Evolutionary conservation across 2,888 invertebrate genomes (phyloP), one percentile per base, ranked within the genome.

Genomic region (Melanostoma mellinum): DNA sequence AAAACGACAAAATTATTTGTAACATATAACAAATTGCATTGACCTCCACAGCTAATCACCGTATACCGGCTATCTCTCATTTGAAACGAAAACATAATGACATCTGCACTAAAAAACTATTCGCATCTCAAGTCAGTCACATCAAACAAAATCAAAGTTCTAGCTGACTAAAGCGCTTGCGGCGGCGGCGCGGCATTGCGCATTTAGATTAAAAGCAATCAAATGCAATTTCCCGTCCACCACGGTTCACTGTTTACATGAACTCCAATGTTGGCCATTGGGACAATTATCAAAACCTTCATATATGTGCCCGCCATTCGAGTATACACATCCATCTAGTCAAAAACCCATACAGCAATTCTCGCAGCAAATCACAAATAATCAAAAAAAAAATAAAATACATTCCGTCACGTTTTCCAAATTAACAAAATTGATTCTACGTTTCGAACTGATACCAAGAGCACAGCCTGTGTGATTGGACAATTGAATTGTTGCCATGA

Each of bases 331-430:
- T 33, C 74, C 35, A 60, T 67, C 42, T 8, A 60, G 42, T 6
- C n/a, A 46, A 74, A 56, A 40, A 35, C 35, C 69, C 55, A 67
- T 71, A 80, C 67, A 72, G 63, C 68, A 81, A 67, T 76, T 80
- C 63, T 61, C 65, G 50, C 65, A 85, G 8, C 58, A n/a, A 68
- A 80, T 61, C 65, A 48, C 72, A 73, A 87, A 61, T 20, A 20
- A 20, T 20, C 20, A 20, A 20, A 20, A 20, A 20, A 20, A 20
- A 1, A 20, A 20, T n/a, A 1, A 40, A 58, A 58, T 50, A 87
- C 87, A 87, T 88, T 86, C 85, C 85, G 87, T 88, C 90, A 89
- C 89, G 90, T 88, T 89, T 90, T 87, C 86, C 85, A 86, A 88
- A 89, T 89, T 89, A 89, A 87, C 86, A 76, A 87, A 89, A 88